A percentile compares a stretch with the other conserved stretches of the same genome.
phyloP scores from a whole-genome alignment of 2,888 invertebrate species.

The Eupithecia abbreviata region DNA sequence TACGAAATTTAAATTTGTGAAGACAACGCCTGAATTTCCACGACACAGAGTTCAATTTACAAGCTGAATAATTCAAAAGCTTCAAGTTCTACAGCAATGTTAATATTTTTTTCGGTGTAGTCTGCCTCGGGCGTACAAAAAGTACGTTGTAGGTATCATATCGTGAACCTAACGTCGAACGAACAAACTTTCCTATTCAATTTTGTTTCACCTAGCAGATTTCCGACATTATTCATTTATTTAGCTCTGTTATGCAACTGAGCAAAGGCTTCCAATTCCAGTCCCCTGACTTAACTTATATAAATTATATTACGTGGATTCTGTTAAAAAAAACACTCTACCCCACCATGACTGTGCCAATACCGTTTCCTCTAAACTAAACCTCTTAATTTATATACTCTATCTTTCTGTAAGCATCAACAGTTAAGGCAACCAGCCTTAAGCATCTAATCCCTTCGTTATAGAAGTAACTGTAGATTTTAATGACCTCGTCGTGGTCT shows the following conservation, averaged over 20 bases:
- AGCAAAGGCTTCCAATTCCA: neutral
- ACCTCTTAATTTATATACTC: neutral
- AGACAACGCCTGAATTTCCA: slow-evolving; percentile 58
- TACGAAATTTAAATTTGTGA: slow-evolving; percentile 54
- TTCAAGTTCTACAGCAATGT: slow-evolving; percentile 45
- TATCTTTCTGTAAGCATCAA: neutral
- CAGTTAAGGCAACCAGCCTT: neutral
- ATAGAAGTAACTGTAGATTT: slow-evolving; percentile 31
- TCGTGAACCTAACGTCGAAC: neutral
- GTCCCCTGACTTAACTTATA: neutral
- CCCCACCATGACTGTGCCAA: neutral
- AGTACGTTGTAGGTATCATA: neutral
- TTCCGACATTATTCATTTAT: neutral
- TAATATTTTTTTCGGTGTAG: slow-evolving; percentile 38
- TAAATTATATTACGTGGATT: neutral
- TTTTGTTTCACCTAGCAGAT: neutral
- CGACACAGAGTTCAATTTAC: slow-evolving; percentile 61
- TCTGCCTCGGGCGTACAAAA: slow-evolving; percentile 16
- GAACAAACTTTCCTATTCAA: neutral
- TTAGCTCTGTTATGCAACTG: neutral
- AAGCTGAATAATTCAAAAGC: slow-evolving; percentile 66
- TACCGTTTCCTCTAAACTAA: neutral
- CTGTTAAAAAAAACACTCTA: neutral
- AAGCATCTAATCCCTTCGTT: slow-evolving; percentile 54
- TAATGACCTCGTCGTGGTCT: slow-evolving; percentile 39